Evolutionary conservation across 2,888 invertebrate genomes (phyloP), one percentile per base, ranked within the genome.

Genomic region (Pristionchus arcanus): DNA sequence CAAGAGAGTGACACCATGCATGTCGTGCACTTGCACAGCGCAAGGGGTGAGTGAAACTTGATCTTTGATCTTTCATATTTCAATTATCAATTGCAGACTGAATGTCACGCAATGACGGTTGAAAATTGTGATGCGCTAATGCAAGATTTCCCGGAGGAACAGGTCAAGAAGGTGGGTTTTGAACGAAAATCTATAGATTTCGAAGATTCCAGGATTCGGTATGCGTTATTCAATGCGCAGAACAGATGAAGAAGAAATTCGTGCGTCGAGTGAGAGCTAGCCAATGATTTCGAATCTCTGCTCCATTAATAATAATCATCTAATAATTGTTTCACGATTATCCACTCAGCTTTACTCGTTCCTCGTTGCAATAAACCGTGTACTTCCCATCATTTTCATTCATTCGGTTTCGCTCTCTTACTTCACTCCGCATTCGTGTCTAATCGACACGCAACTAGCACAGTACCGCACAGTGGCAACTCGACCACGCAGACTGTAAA

Each of bases 21-120:
- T 95, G 28, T 93, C 94, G 4, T 95, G 95, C 89, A 95, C 95
- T n/a, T 95, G 95, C 86, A 95, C 95, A 4, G 87, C 93, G 0
- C 94, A 95, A 90, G 95, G 95, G 53, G 94, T 94, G 53, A 89
- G 92, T 85, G 1, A n/a, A 0, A 55, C 25, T 28, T 83, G 74
- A 37, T 81, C 21, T 85, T 34, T 85, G 21, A 59, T 59, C 21
- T 34, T 81, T 84, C 59, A 5, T 7, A 37, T 3, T 42, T 4
- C 4, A 37, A 21, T 49, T 7, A 34, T 9, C 3, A 85, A 59
- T 91, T 92, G 90, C 89, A 94, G 92, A 92, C 94, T 16, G 94
- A 95, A 91, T 95, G 95, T 86, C 95, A 95, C 63, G 94, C 95
- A 19, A 92, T 95, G 37, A 93, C 92, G 4, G 90, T 95, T 21